Evolutionary conservation across 2,797 vertebrate genomes (phyloP), one percentile per base, ranked within the genome.

Genomic region (Rallus crepitans): DNA sequence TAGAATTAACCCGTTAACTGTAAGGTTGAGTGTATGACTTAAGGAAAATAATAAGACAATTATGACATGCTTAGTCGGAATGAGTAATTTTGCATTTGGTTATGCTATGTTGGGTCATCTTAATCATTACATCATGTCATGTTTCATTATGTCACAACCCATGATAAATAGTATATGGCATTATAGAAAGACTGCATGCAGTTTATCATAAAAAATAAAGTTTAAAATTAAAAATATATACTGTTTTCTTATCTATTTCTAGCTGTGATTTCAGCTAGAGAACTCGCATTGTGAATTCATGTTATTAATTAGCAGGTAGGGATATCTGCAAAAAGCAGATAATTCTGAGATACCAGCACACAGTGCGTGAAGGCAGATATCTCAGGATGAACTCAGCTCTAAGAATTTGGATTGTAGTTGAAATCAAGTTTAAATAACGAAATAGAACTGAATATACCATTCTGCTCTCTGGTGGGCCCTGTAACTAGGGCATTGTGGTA

Each of bases 291-390:
- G 85, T 47, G 64, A 92, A 81, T 91, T 82, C 28, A 68, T 63
- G 39, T 72, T 92, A 87, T 92, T 96, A 96, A 97, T 97, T 96
- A 96, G 63, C 70, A 72, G 19, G 42, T 39, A 82, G 40, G 35
- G 69, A 89, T 97, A 95, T 92, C 96, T 97, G 90, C 11, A 48
- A 91, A 95, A 66, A 92, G 75, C 91, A 97, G 93, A 87, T 97
- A 96, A 70, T 91, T 90, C 85, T 89, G 47, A 96, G 95, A 97
- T 96, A 93, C 16, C 47, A 77, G 33, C 68, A 37, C 59, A 63
- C 47, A 69, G 65, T 64, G 53, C 70, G 65, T 81, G 90, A 48
- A 73, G 30, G 16, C 31, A 79, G 70, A 7, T 57, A 39, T 66
- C 86, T 90, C 63, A 83, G 82, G 64, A 90, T 61, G 61, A 88